Base-by-base conservation (phyloP, 2,113 vertebrate species). In the Cyprinodon variegatus region DNA sequence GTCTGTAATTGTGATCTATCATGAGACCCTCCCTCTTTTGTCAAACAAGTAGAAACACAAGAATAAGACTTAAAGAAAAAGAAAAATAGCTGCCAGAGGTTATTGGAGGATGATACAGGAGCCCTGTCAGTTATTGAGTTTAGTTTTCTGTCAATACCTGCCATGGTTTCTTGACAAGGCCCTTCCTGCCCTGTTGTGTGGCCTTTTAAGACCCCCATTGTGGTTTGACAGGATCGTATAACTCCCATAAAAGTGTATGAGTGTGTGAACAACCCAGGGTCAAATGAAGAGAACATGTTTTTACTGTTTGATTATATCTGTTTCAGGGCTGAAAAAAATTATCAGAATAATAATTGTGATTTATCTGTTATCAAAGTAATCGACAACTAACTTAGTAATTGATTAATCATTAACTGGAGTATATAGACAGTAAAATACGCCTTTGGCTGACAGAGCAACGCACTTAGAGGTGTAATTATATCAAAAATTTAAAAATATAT, bases 171-270 rank as follows among this genome's bases (percentile, higher is more conserved):
- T 72, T 83, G 75, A 80, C 78, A 79, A 48, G 50, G 48, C 89
- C 88, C 89, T 90, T 86, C 90, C 91, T 81, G 63, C 48, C 37
- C 74, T 75, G 72, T 87, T 92, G 86, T 90, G 50, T 65, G 41
- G 15, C 40, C 70, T 66, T 77, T 72, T 83, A 83, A 77, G 79
- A 73, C 73, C 68, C 77, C 81, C 74, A 79, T 64, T 80, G 77
- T 81, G 64, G 86, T 67, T 53, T 59, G 46, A 43, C n/a, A 64
- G 85, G 82, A 77, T 92, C 80, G 59, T 63, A 76, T 91, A 59
- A 88, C 87, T 50, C 63, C 36, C 59, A 39, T 10, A 63, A 68
- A 64, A 43, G 57, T 78, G 43, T 61, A 53, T 36, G 43, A 45
- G 61, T 41, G 66, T 83, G 48, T 63, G 72, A n/a, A 71, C 72